Conservation (phyloP, 2,113 vertebrate species). For the Gymnarchus niloticus region DNA sequence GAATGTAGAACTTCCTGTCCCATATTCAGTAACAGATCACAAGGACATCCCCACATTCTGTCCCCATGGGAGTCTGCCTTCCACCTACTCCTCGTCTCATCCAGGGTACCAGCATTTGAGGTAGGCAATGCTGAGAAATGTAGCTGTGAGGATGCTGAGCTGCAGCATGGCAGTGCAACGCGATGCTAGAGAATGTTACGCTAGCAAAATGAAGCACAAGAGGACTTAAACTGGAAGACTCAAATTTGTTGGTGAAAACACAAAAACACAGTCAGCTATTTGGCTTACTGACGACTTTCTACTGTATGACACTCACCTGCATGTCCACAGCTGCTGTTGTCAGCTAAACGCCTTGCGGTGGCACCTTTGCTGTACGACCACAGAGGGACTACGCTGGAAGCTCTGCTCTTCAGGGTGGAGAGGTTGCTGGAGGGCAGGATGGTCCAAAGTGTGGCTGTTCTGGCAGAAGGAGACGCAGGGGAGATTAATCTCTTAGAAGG, state of each 20-base stretch:
- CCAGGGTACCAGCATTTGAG: constrained; percentile 73
- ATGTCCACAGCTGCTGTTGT: constrained; percentile 62
- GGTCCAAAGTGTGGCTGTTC: constrained; percentile 65
- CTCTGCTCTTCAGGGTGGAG: constrained; percentile 58
- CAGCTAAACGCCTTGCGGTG: constrained; percentile 56
- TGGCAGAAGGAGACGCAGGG: constrained; percentile 68
- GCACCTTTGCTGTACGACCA: constrained; percentile 67
- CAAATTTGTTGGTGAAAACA: background rate
- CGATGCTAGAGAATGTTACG: background rate
- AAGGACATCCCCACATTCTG: constrained; percentile 20
- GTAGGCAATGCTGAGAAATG: constrained; percentile 41
- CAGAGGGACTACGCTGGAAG: constrained; percentile 58
- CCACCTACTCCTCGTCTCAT: constrained; percentile 67
- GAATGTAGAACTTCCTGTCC: constrained; percentile 29
- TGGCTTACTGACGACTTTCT: background rate
- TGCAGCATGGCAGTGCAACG: background rate
- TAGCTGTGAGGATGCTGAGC: background rate
- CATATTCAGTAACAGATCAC: constrained; percentile 31
- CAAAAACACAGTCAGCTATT: background rate
- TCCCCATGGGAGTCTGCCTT: background rate
- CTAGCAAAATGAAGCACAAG: background rate
- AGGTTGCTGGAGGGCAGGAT: constrained; percentile 54
- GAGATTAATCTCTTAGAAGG: constrained; percentile 66
- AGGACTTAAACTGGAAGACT: background rate
- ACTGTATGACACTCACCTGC: background rate